phyloP scores from a whole-genome alignment of 2,797 vertebrate genomes.

The Corythornis leucogaster region DNA sequence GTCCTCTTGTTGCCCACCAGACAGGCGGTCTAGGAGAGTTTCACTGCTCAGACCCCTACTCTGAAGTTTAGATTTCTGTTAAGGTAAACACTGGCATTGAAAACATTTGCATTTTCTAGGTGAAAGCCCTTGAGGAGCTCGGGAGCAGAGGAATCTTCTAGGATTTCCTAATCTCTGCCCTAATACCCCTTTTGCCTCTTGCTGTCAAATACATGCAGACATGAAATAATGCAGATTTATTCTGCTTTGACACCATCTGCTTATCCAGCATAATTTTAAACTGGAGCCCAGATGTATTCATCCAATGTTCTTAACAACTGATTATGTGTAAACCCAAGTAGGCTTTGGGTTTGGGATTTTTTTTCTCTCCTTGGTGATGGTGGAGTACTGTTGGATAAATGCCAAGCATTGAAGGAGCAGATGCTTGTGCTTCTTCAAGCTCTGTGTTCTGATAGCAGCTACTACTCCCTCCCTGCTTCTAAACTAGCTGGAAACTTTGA shows the following conservation, averaged over 20 bases:
- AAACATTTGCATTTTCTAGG: neutral
- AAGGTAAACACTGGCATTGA: neutral
- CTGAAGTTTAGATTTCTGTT: neutral
- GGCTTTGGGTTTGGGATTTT: neutral
- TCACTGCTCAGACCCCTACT: neutral
- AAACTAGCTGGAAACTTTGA: neutral
- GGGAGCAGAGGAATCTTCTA: neutral
- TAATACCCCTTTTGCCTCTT: neutral
- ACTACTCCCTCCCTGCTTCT: neutral
- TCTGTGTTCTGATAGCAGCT: neutral
- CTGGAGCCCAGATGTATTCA: conserved; percentile 16
- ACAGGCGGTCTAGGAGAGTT: neutral
- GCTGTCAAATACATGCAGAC: neutral
- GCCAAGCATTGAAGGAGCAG: neutral
- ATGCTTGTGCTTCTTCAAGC: neutral
- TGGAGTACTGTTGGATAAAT: neutral
- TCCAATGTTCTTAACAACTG: neutral
- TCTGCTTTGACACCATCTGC: conserved; percentile 33
- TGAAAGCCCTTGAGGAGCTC: neutral
- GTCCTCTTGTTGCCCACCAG: neutral
- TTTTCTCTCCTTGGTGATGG: neutral
- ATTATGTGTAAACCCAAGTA: neutral
- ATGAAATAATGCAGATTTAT: neutral
- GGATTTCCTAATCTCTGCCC: neutral
- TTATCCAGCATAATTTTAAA: conserved; percentile 22